These are phyloP conservation scores for cat (Felis catus) DNA, from an alignment of 2,113 vertebrate species.

Conservation along the genomic window F.catus_Fca126_mat1.0 CM031423.1:53381001-53381500, in stretches of 20 bases:
- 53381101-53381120: neutral
- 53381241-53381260: neutral
- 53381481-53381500: neutral
- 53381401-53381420: neutral
- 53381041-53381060: neutral
- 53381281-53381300: conserved; percentile 41
- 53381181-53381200: neutral
- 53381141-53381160: neutral
- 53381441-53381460: neutral
- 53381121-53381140: neutral
- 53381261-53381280: neutral
- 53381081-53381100: neutral
- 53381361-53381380: conserved; percentile 5
- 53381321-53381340: neutral
- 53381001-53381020: conserved; percentile 24
- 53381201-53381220: conserved; percentile 37
- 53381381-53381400: neutral
- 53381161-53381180: neutral
- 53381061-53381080: neutral
- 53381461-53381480: neutral
- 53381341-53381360: neutral
- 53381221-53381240: neutral
- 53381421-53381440: neutral
- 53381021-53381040: neutral
- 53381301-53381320: conserved; percentile 16